Evolutionary conservation across 2,797 vertebrate genomes (phyloP), one percentile per base, ranked within the genome.

Genomic region (Halcyon leucocephala): DNA sequence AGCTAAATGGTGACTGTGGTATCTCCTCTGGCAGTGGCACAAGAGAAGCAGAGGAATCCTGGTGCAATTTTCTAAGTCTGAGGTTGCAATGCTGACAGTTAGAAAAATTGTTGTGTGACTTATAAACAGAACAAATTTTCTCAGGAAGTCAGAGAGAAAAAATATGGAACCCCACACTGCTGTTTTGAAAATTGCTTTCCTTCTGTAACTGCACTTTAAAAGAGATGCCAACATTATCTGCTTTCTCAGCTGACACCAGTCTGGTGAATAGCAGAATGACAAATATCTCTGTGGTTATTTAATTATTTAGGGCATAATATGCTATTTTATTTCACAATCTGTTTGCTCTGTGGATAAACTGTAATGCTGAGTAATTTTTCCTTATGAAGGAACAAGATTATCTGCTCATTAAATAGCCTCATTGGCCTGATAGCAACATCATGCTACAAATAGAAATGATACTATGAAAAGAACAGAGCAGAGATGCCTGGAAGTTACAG

Each of bases 351-450:
- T 95, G 61, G 87, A 91, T 93, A 97, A 94, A 96, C 78, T 76
- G 33, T 79, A 96, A 89, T 61, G 81, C 72, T 94, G 87, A 97
- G 51, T 91, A 95, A 94, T 97, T 95, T 96, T 93, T 97, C 66
- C 69, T 90, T 90, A 73, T 82, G 94, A 96, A 96, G 80, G 35
- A 92, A 89, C 35, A 87, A 89, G 90, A 96, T 93, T 96, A 96
- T 91, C 67, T 86, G 48, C 78, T 94, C 76, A 93, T 93, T 96
- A 95, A 94, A 87, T 61, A 91, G 52, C 33, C 52, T 93, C 60
- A 46, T 33, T 90, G 93, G 74, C 39, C 77, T 80, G 89, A 46
- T 41, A 72, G 61, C 31, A 85, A 48, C 52, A 89, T 72, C 9
- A 39, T 29, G 31, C 16, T 60, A 66, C 49, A 77, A 83, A 93